Evolutionary conservation across 2,113 vertebrate genomes (phyloP).

Genomic region (Thinocorus orbignyianus): DNA sequence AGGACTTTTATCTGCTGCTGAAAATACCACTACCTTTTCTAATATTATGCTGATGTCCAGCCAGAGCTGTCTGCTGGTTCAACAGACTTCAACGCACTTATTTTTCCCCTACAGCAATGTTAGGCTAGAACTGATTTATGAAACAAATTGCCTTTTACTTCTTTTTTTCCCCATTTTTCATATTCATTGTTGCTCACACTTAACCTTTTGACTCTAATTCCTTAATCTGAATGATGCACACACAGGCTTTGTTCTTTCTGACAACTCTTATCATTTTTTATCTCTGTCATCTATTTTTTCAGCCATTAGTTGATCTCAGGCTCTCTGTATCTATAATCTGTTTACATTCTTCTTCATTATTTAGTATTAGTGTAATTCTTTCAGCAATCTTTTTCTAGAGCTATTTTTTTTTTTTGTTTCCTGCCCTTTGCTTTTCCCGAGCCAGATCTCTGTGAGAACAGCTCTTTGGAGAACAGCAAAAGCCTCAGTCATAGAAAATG

Average conservation of each 20-base stretch:
- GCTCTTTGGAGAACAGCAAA: constrained; percentile 1
- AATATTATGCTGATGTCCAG: background rate
- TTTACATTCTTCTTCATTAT: constrained; percentile 81
- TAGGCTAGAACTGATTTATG: constrained; percentile 76
- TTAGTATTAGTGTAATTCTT: constrained; percentile 74
- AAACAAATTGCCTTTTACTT: constrained; percentile 73
- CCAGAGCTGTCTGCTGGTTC: constrained; percentile 44
- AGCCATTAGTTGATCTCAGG: constrained; percentile 74
- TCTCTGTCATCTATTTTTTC: constrained; percentile 77
- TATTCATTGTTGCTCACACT: constrained; percentile 80
- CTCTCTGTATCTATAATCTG: constrained; percentile 76
- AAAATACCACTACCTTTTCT: background rate
- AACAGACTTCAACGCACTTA: constrained; percentile 9
- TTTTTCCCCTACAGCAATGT: background rate
- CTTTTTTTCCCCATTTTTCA: constrained; percentile 77
- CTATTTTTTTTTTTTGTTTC: constrained; percentile 52
- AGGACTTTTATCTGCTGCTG: background rate
- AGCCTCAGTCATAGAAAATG: constrained; percentile 4
- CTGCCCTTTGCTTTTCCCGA: constrained; percentile 39
- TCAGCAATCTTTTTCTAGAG: constrained; percentile 50
- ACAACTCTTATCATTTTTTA: constrained; percentile 80
- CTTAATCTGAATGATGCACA: constrained; percentile 78
- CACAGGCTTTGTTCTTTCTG: constrained; percentile 80
- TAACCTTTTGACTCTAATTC: constrained; percentile 80
- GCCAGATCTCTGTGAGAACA: constrained; percentile 43